Percentiles rank a stretch among this genome's conserved stretches.
These are phyloP conservation scores for Pristionchus japonicus DNA, from an alignment of 2,888 invertebrate species.

Conservation along the genomic window DNA sequence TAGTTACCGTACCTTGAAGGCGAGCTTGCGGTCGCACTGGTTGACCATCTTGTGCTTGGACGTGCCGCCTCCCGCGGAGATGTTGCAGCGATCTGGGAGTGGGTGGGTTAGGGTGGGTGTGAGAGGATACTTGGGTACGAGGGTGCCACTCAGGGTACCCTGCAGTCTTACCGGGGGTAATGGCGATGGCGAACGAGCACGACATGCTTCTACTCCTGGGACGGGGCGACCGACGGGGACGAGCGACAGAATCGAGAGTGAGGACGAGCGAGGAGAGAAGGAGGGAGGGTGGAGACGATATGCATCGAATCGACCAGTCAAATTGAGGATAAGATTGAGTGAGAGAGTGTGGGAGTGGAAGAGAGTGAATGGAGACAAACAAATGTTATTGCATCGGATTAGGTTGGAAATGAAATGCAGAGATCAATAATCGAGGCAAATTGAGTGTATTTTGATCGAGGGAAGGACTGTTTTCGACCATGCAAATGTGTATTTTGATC, in stretches of 20 bases:
- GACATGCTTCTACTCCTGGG: background rate
- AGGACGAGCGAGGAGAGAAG: background rate
- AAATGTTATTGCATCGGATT: background rate
- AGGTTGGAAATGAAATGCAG: background rate
- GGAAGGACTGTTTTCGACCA: no score
- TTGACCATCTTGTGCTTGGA: conserved; percentile 36
- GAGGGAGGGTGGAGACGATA: background rate
- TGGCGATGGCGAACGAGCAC: conserved; percentile 35
- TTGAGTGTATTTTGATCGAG: background rate
- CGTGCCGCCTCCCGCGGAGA: conserved; percentile 31
- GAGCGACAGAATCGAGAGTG: conserved; percentile 4
- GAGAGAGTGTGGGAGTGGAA: background rate
- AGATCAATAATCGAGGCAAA: background rate
- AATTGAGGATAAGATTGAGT: background rate
- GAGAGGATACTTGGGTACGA: background rate
- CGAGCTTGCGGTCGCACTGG: conserved; percentile 44
- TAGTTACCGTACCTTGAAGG: conserved; percentile 36
- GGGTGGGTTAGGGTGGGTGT: background rate
- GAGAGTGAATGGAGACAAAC: background rate
- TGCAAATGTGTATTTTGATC: background rate
- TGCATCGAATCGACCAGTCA: background rate
- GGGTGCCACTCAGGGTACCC: background rate
- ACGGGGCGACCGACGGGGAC: background rate
- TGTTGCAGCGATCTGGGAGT: conserved; percentile 27
- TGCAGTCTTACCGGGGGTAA: conserved; percentile 21